Evolutionary conservation across 1,140 invertebrate species (phyloP).

Genomic region (Macrostomum lignano): DNA sequence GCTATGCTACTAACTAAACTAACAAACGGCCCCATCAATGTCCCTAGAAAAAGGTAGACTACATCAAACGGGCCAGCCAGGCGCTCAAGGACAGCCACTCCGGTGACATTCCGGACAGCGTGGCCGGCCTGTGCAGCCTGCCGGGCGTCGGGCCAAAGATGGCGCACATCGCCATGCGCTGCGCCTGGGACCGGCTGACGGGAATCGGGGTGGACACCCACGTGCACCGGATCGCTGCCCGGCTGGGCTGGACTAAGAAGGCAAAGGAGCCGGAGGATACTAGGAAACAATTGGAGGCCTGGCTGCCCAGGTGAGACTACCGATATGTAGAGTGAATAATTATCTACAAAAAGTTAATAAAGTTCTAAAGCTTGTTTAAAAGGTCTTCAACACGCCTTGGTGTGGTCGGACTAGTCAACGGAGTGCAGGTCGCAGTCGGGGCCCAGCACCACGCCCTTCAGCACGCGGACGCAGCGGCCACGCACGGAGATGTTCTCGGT

Average conservation of each 20-base stretch:
- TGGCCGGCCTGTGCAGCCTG: slow-evolving; percentile 49
- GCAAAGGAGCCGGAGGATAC: slow-evolving; percentile 57
- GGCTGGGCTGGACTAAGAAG: slow-evolving; percentile 49
- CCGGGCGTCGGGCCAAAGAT: slow-evolving; percentile 84
- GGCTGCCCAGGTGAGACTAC: slow-evolving; percentile 45
- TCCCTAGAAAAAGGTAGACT: slow-evolving; percentile 52
- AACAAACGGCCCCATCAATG: too few relatives aligned
- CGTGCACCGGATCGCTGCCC: slow-evolving; percentile 68
- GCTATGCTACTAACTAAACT: too few relatives aligned
- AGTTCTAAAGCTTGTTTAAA: too few relatives aligned
- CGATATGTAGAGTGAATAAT: too few relatives aligned
- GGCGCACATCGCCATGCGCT: slow-evolving; percentile 74
- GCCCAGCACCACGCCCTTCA: too few relatives aligned
- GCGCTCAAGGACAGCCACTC: slow-evolving; percentile 51
- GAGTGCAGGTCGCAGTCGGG: too few relatives aligned
- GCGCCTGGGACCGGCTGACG: slow-evolving; percentile 50
- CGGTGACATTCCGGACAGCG: slow-evolving; percentile 54
- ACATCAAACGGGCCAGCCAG: slow-evolving; percentile 54
- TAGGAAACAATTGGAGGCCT: slow-evolving; percentile 46
- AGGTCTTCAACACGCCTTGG: too few relatives aligned
- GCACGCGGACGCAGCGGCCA: too few relatives aligned
- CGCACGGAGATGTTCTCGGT: too few relatives aligned
- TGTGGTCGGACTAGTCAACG: too few relatives aligned
- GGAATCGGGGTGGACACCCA: slow-evolving; percentile 89
- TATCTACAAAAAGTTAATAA: too few relatives aligned